Evolutionary conservation across 37 sponge, comb jelly and placozoan species (phyloP).

Genomic region (Tethya wilhelma): DNA sequence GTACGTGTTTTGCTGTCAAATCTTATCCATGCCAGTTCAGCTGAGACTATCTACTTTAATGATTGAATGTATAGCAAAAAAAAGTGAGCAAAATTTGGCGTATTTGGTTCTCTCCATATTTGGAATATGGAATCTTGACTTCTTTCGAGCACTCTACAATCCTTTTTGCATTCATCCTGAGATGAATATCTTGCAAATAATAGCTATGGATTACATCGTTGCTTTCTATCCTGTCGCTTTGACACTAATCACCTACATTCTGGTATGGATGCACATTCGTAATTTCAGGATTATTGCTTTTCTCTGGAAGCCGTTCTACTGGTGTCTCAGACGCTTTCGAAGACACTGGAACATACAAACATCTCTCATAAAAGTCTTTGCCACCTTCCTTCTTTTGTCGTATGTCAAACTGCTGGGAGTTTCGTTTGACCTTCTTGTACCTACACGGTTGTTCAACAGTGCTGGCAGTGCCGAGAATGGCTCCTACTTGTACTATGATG

Average conservation of each 20-base stretch:
- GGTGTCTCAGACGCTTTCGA: neutral
- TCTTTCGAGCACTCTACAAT: neutral
- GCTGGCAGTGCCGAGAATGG: neutral
- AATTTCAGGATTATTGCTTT: neutral
- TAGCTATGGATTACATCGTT: neutral
- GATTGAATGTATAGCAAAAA: neutral
- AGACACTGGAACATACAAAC: conserved; percentile 19
- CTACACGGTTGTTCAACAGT: neutral
- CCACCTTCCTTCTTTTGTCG: conserved; percentile 20
- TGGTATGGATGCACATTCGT: neutral
- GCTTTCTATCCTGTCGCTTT: conserved; percentile 7
- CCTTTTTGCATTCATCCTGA: conserved; percentile 10
- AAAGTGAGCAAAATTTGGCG: too few species aligned
- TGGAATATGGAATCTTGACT: conserved; percentile 15
- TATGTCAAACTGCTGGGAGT: conserved; percentile 11
- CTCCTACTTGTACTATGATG: neutral
- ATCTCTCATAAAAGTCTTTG: conserved; percentile 25
- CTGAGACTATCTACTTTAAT: neutral
- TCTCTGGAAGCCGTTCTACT: conserved; percentile 6
- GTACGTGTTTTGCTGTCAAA: neutral
- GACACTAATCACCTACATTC: neutral
- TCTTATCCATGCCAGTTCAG: neutral
- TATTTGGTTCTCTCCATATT: neutral
- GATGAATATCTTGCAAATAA: neutral
- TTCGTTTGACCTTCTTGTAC: neutral